phyloP scores from a whole-genome alignment of 2,797 vertebrate species.

The Sphenopsis melanotis region DNA sequence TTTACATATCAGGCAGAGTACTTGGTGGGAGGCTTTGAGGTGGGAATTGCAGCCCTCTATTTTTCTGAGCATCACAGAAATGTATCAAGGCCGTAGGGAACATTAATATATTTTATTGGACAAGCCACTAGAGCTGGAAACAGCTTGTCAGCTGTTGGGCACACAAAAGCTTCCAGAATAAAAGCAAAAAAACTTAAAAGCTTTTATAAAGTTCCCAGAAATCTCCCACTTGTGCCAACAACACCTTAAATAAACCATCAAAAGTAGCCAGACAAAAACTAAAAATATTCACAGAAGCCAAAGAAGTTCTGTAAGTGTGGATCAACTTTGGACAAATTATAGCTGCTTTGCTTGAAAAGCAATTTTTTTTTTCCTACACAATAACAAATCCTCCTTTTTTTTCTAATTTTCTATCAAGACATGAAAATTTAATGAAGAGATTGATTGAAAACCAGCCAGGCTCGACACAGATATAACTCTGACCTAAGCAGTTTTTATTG shows the following conservation, averaged over 20 bases:
- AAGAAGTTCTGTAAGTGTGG: background rate
- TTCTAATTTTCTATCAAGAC: background rate
- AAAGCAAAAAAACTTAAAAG: constrained; percentile 11
- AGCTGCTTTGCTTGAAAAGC: background rate
- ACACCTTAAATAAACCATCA: constrained; percentile 29
- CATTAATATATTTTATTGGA: constrained; percentile 47
- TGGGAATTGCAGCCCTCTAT: background rate
- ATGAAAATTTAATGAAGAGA: background rate
- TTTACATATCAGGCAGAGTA: background rate
- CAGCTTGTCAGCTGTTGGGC: constrained; percentile 5
- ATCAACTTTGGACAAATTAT: background rate
- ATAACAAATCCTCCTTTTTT: background rate
- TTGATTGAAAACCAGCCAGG: background rate
- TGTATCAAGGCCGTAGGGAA: background rate
- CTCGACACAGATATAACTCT: background rate
- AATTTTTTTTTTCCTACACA: background rate
- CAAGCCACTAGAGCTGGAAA: background rate
- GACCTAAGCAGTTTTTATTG: background rate
- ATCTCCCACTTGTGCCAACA: background rate
- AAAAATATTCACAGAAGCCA: background rate
- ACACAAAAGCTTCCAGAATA: background rate
- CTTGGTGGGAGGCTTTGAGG: background rate
- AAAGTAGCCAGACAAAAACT: background rate
- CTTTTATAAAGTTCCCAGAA: constrained; percentile 3
- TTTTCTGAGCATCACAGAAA: constrained; percentile 22